A percentile compares a stretch with the other conserved stretches of the same genome.
These are phyloP conservation scores for Eilema depressum DNA, from an alignment of 2,888 invertebrate species.

Conservation along the genomic window DNA sequence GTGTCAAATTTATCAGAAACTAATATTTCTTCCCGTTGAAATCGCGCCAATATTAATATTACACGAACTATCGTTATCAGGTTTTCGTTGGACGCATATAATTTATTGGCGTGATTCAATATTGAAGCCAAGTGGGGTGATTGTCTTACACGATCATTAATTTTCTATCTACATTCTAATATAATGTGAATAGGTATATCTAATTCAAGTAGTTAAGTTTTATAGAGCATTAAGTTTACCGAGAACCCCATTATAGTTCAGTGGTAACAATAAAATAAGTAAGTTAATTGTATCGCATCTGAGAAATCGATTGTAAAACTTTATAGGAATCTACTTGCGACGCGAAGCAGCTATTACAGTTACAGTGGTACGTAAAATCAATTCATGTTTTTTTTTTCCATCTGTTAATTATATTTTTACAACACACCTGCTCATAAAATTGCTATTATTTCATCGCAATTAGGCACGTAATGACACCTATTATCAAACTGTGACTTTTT, in stretches of 20 bases:
- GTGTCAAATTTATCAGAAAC: conserved; percentile 57
- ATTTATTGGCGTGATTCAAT: conserved; percentile 58
- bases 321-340: conserved; percentile 29
- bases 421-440: no score
- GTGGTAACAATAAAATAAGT: conserved; percentile 58
- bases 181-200: conserved; percentile 10
- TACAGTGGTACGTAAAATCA: neutral
- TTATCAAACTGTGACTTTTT: no score
- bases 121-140: conserved; percentile 62
- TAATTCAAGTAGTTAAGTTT: conserved; percentile 4
- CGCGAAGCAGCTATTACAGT: conserved; percentile 33
- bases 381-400: neutral
- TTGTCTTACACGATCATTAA: conserved; percentile 56
- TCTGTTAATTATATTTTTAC: no score
- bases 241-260: conserved; percentile 48
- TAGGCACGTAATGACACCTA: no score
- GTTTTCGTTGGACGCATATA: conserved; percentile 60
- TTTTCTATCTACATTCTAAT: conserved; percentile 54
- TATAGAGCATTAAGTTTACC: conserved; percentile 20
- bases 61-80: conserved; percentile 60
- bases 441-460: no score
- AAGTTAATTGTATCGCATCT: conserved; percentile 52
- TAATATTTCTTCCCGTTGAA: conserved; percentile 60
- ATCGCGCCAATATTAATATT: conserved; percentile 43
- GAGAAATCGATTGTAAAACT: conserved; percentile 56